Conservation (phyloP, 2,888 invertebrate species). For the Cataglyphis rosenhaueri region DNA sequence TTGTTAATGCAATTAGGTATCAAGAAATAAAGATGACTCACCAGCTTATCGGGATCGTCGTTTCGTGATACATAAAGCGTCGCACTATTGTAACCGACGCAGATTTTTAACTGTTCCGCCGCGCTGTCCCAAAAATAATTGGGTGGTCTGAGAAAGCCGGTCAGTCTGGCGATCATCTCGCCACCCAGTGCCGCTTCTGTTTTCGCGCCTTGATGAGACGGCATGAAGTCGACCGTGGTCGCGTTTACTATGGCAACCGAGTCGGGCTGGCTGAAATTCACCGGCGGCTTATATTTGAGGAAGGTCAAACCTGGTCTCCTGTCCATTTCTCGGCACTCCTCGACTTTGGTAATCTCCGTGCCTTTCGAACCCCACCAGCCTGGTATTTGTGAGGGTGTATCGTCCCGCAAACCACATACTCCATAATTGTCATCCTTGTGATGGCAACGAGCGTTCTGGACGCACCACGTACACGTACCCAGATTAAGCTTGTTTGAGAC, state of each 20-base stretch:
- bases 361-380: slow-evolving; percentile 97
- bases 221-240: slow-evolving; percentile 92
- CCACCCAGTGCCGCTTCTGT: slow-evolving; percentile 90
- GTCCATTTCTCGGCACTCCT: slow-evolving; percentile 92
- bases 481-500: slow-evolving; percentile 92
- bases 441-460: slow-evolving; percentile 96
- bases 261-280: slow-evolving; percentile 95
- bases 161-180: slow-evolving; percentile 91
- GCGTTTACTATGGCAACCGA: slow-evolving; percentile 94
- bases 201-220: slow-evolving; percentile 89
- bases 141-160: slow-evolving; percentile 94
- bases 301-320: slow-evolving; percentile 95
- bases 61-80: slow-evolving; percentile 86
- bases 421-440: slow-evolving; percentile 94
- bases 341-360: slow-evolving; percentile 90
- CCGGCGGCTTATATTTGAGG: slow-evolving; percentile 94
- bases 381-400: slow-evolving; percentile 92
- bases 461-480: slow-evolving; percentile 96
- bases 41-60: slow-evolving; percentile 79
- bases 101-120: slow-evolving; percentile 90
- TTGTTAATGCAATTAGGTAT: slow-evolving; percentile 17
- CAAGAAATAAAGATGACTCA: slow-evolving; percentile 57
- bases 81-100: slow-evolving; percentile 92
- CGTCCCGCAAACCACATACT: slow-evolving; percentile 92
- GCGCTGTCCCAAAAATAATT: slow-evolving; percentile 89